Conservation (phyloP, 2,113 vertebrate genomes). For the Pygoscelis antarcticus region DNA sequence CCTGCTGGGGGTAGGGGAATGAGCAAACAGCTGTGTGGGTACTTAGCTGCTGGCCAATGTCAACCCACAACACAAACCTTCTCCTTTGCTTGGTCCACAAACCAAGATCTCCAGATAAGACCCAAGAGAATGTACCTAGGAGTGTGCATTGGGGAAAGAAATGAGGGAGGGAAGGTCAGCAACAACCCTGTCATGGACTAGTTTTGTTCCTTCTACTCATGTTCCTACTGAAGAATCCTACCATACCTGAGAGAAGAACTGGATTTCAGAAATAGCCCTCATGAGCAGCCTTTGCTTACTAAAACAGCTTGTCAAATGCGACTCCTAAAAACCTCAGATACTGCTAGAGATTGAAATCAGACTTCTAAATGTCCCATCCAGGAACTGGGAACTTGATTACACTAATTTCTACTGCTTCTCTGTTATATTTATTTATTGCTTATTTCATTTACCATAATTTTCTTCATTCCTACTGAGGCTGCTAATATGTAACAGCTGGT, state of each 20-base stretch:
- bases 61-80: not conserved
- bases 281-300: not conserved
- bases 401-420: not conserved
- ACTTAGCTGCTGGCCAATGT: not conserved
- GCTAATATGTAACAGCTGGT: not conserved
- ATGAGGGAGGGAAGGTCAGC: not conserved
- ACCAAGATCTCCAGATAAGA: not conserved
- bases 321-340: not conserved
- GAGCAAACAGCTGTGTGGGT: not conserved
- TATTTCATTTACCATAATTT: not conserved
- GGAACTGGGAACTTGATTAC: not conserved
- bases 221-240: not conserved
- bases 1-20: accelerated
- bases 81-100: not conserved
- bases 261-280: not conserved
- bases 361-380: not conserved
- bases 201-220: not conserved
- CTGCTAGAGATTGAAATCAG: not conserved
- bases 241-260: not conserved
- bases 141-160: not conserved
- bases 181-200: not conserved
- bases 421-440: not conserved
- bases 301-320: not conserved
- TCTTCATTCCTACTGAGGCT: not conserved
- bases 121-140: not conserved